Evolutionary conservation across 2,888 invertebrate species (phyloP), one percentile per base, ranked within the genome.

Genomic region (Eupithecia exiguata): DNA sequence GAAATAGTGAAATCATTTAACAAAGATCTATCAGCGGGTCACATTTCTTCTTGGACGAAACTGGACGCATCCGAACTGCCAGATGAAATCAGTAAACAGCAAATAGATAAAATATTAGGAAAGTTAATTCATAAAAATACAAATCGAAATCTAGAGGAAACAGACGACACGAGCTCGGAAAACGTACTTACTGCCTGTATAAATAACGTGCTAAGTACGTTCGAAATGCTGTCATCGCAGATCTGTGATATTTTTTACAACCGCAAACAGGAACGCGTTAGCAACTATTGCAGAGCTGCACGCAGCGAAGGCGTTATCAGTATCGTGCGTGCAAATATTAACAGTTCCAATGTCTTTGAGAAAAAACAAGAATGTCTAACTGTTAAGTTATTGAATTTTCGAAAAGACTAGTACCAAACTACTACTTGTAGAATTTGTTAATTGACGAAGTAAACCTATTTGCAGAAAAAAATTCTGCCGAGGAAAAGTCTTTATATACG

Each of bases 221-320:
- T 62, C 10, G 35, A 62, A 62, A 62, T 62, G 35, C 10, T 62
- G 7, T 30, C 62, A 62, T 62, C 62, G 62, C 62, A 62, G 35
- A 35, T 62, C 14, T 16, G 35, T 16, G 62, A 62, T 35, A 35
- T 62, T 35, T 62, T 62, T 18, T 2, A 18, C 6, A 14, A 5
- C 30, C 18, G 62, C 35, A 62, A 35, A 35, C 7, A 62, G 16
- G 35, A 62, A 18, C 18, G 0, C 18, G 10, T 5, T 35, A 18
- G 3, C 12, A 35, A 18, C 18, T 35, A 35, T 35, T 62, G 62
- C 30, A 62, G 35, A 9, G 18, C 30, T 62, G 35, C 30, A 16
- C 25, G 62, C 35, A 62, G 62, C 35, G 58, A 58, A 58, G 12
- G 58, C 25, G 21, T 25, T 25, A 58, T 58, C 14, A 14, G 21